phyloP scores from a whole-genome alignment of 2,797 vertebrate species.

The Picus viridis region DNA sequence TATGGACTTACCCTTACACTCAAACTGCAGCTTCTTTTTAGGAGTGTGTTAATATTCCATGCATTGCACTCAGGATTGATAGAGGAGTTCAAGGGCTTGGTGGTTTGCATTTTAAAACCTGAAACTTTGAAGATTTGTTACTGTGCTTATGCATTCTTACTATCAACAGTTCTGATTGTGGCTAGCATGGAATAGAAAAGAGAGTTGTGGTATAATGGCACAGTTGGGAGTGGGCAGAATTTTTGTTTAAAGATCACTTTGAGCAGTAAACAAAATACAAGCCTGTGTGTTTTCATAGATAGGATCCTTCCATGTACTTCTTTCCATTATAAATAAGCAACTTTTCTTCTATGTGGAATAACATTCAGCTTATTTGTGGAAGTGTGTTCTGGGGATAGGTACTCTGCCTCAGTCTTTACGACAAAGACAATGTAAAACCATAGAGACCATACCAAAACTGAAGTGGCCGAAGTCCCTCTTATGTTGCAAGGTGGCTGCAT shows the following conservation, averaged over 20 bases:
- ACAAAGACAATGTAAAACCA: background rate
- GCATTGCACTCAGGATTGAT: background rate
- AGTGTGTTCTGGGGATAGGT: background rate
- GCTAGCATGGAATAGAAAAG: background rate
- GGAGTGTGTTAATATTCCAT: background rate
- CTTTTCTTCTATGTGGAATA: background rate
- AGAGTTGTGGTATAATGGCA: background rate
- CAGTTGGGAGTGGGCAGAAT: background rate
- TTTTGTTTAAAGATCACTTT: conserved; percentile 2
- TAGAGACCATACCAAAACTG: background rate
- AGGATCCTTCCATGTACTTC: background rate
- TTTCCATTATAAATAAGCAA: background rate
- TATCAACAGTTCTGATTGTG: background rate
- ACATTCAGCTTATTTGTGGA: background rate
- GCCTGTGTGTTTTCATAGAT: background rate
- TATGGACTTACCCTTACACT: rapidly evolving
- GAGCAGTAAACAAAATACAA: conserved; percentile 30
- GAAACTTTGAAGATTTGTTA: background rate
- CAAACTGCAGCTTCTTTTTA: background rate
- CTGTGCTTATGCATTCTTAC: background rate
- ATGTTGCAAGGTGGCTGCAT: background rate
- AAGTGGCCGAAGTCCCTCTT: rapidly evolving
- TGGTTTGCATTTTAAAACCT: background rate
- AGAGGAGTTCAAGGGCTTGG: background rate
- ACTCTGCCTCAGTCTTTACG: background rate